These are phyloP conservation scores for Cyaniris semiargus DNA, from an alignment of 2,888 invertebrate species.

Conservation along the genomic window DNA sequence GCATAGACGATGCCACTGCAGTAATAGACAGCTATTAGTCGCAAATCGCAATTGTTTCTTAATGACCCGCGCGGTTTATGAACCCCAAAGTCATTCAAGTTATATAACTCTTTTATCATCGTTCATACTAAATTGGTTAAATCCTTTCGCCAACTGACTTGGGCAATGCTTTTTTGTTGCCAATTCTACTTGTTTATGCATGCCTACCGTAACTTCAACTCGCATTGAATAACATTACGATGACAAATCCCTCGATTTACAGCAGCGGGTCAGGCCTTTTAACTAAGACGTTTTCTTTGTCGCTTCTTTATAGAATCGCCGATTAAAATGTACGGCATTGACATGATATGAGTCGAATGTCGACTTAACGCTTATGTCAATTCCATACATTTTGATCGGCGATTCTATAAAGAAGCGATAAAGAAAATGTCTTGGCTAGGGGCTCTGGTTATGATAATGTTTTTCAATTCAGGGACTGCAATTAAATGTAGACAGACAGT, in stretches of 20 bases:
- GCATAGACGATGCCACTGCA: not conserved
- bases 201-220: constrained; percentile 36
- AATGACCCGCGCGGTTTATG: constrained; percentile 1
- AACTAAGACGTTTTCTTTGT: too few relatives aligned
- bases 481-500: not conserved
- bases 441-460: not conserved
- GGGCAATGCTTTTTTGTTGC: constrained; percentile 39
- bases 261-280: too few relatives aligned
- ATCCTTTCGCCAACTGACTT: constrained; percentile 35
- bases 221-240: constrained; percentile 34
- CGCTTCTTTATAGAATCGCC: too few relatives aligned
- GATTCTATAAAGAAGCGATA: too few relatives aligned
- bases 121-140: constrained; percentile 33
- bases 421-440: too few relatives aligned
- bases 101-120: constrained; percentile 28
- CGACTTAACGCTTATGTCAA: too few relatives aligned
- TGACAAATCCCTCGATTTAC: not conserved
- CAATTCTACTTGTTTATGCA: constrained; percentile 39
- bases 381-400: too few relatives aligned
- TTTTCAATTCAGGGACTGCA: not conserved
- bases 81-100: not conserved
- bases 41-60: constrained; percentile 7
- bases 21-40: not conserved
- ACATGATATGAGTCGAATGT: too few relatives aligned
- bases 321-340: too few relatives aligned